Base-by-base conservation (phyloP, 2,888 invertebrate species). In the Priocnemis perturbator region DNA sequence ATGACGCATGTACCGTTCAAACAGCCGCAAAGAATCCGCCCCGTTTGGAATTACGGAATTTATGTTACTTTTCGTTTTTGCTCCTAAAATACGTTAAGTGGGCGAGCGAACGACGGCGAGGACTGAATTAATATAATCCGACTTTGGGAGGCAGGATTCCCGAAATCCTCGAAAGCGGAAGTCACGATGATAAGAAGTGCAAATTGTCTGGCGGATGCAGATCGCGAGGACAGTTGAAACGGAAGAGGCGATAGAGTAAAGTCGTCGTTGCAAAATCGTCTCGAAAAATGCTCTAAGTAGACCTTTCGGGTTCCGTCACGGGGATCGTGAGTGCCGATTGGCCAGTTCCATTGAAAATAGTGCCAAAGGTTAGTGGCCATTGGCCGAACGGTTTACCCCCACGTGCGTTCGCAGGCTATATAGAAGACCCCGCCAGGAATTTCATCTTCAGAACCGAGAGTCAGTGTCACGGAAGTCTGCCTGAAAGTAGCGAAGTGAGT, bases 381-480 rank as follows among this genome's bases (percentile, higher is more conserved):
- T 88, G 87, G 87, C 73, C 82, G 83, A 79, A 82, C 81, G 85
- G 81, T 81, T 85, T 84, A 80, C 83, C 87, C 88, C 77, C 74
- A 75, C 74, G 64, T 72, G 52, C 63, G 58, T 62, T 60, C 78
- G 71, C 85, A 89, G 83, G 86, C 88, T 89, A 89, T 89, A 89
- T 87, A 89, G 89, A 87, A 87, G 88, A 86, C 87, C 82, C 73
- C 86, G 81, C 85, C 69, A 77, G 79, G 87, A 87, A 87, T 88
- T 86, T 88, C 86, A 86, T 88, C 89, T 89, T 88, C 85, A 88
- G 87, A 88, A 84, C 86, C 83, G 81, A 86, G 83, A 87, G 85
- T 86, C 87, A 87, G 86, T 87, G 87, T 87, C 86, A 87, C 82
- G 85, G 86, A 83, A 86, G 77, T 82, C 84, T 76, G 85, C 82